Percentiles rank a stretch among this genome's conserved stretches.
Conservation (phyloP, 1,140 invertebrate genomes). For the Drosophila bipectinata region DNA sequence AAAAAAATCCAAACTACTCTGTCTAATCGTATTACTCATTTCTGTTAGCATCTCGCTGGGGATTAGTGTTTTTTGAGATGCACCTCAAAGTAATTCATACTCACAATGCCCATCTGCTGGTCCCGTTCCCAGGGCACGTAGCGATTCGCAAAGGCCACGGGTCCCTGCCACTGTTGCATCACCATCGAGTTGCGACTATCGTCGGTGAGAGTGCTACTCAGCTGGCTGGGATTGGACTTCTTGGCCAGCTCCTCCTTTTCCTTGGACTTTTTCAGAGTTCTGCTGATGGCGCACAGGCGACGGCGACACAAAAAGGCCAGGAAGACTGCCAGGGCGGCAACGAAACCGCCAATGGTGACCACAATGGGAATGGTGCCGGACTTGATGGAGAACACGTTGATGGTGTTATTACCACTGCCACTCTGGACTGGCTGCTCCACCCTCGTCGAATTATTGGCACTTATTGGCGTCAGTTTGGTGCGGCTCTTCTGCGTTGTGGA, state of each 20-base stretch:
- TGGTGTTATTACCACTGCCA: conserved; percentile 18
- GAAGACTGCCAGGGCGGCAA: conserved; percentile 85
- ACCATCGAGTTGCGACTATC: conserved; percentile 83
- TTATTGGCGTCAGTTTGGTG: conserved; percentile 67
- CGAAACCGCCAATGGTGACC: conserved; percentile 85
- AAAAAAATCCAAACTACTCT: background rate
- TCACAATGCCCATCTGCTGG: conserved; percentile 84
- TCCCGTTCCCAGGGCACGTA: conserved; percentile 92
- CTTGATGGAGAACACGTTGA: conserved; percentile 55
- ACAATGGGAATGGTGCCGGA: conserved; percentile 86
- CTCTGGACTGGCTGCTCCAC: conserved; percentile 15
- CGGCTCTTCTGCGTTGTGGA: conserved; percentile 51
- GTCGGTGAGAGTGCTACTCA: conserved; percentile 71
- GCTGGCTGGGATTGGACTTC: conserved; percentile 77
- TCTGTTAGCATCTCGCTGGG: background rate
- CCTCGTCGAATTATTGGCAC: conserved; percentile 45
- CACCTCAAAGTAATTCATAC: conserved; percentile 2
- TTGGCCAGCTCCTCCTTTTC: conserved; percentile 87
- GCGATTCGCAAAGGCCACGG: conserved; percentile 90
- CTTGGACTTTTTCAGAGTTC: conserved; percentile 84
- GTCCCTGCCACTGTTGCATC: conserved; percentile 90
- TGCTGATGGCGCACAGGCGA: conserved; percentile 85
- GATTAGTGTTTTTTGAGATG: too few species aligned
- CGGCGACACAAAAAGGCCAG: conserved; percentile 85
- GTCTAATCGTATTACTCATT: background rate